phyloP scores from a whole-genome alignment of 1,140 invertebrate species.

The Xylocopa sonorina region DNA sequence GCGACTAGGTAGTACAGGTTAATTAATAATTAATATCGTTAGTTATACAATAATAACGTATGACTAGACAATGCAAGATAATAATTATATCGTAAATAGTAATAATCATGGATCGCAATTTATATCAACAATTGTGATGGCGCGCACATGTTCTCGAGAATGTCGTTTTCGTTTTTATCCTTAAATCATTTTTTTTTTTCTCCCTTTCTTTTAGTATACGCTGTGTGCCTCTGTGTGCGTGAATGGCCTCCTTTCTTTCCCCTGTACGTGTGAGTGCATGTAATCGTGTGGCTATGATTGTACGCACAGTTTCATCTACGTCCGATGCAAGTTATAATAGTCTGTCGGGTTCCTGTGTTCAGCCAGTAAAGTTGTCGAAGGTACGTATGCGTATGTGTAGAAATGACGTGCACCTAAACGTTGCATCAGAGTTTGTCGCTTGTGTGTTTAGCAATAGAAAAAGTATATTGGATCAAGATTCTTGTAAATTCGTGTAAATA shows the following conservation, averaged over 20 bases:
- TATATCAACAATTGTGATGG: constrained; percentile 81
- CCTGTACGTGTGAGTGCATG: constrained; percentile 41
- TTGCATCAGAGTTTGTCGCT: not conserved
- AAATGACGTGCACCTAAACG: not conserved
- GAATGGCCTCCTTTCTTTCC: constrained; percentile 25
- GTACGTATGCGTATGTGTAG: not conserved
- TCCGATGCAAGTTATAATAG: constrained; percentile 5
- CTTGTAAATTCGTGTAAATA: constrained; percentile 25
- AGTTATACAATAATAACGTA: constrained; percentile 83
- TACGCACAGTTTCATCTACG: not conserved
- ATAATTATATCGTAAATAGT: constrained; percentile 83
- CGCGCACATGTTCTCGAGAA: constrained; percentile 71
- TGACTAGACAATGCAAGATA: constrained; percentile 83
- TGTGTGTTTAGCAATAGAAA: constrained; percentile 22
- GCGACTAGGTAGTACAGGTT: constrained; percentile 82
- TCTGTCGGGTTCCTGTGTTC: not conserved
- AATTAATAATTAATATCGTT: constrained; percentile 83
- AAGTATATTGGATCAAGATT: constrained; percentile 24
- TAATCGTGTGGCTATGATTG: constrained; percentile 38
- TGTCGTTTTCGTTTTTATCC: constrained; percentile 59
- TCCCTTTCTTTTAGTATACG: constrained; percentile 37
- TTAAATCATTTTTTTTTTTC: constrained; percentile 37
- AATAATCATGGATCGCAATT: constrained; percentile 83
- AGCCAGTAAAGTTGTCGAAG: not conserved
- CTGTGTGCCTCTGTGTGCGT: constrained; percentile 52